phyloP scores from a whole-genome alignment of 1,140 invertebrate species.

The Teleopsis dalmanni region DNA sequence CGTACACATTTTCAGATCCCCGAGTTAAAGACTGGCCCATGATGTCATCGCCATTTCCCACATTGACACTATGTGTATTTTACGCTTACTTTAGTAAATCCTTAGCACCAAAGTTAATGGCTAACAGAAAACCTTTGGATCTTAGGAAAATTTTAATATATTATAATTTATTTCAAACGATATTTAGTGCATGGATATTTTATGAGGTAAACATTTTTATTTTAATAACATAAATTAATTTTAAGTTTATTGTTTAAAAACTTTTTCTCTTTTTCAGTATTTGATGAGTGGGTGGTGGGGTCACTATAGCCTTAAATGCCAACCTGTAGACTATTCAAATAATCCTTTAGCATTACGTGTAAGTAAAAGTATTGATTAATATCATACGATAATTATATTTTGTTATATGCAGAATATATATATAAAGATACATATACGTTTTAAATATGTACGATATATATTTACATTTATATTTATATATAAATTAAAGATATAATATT shows the following conservation, averaged over 20 bases:
- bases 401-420: too few species aligned
- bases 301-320: conserved; percentile 85
- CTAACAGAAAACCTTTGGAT: conserved; percentile 80
- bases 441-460: too few species aligned
- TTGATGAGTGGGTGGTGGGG: conserved; percentile 78
- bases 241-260: not conserved
- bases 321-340: conserved; percentile 86
- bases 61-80: conserved; percentile 70
- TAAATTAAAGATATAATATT: too few species aligned
- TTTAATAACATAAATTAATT: conserved; percentile 1
- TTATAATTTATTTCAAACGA: conserved; percentile 83
- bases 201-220: conserved; percentile 68
- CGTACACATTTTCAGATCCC: conserved; percentile 63
- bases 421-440: too few species aligned
- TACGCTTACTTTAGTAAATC: conserved; percentile 80
- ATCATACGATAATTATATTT: too few species aligned
- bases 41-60: conserved; percentile 86
- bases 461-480: too few species aligned
- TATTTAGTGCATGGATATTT: conserved; percentile 88
- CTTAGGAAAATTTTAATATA: conserved; percentile 71
- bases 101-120: conserved; percentile 81
- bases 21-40: conserved; percentile 84
- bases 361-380: too few species aligned
- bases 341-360: conserved; percentile 77
- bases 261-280: conserved; percentile 54